A percentile compares a stretch with the other conserved stretches of the same genome.
Evolutionary conservation across 2,797 vertebrate genomes (phyloP).

Genomic region (Trichosurus vulpecula): DNA sequence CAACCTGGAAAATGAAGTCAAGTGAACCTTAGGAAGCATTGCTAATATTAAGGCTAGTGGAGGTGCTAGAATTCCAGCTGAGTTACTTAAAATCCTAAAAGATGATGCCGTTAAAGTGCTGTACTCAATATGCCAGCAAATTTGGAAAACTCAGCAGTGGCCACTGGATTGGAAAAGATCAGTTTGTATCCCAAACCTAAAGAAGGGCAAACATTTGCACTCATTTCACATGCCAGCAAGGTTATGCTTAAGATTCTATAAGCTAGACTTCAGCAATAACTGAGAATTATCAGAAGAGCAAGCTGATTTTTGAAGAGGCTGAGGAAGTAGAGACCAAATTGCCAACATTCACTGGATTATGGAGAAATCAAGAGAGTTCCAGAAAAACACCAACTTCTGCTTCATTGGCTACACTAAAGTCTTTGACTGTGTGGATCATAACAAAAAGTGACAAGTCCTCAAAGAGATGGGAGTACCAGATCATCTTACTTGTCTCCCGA

Average conservation of each 20-base stretch:
- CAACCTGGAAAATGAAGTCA: background rate
- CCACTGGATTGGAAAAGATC: background rate
- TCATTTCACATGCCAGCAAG: too few species aligned
- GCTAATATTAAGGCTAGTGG: background rate
- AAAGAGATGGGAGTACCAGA: too few species aligned
- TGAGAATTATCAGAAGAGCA: background rate
- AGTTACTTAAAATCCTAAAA: background rate
- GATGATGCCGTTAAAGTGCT: background rate
- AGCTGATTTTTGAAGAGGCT: background rate
- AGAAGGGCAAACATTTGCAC: background rate
- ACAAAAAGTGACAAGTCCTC: too few species aligned
- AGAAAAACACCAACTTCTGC: too few species aligned
- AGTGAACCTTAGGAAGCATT: background rate
- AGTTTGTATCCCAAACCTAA: background rate
- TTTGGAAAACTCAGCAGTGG: background rate
- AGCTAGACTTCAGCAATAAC: background rate
- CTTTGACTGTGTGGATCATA: too few species aligned
- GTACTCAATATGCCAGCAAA: background rate
- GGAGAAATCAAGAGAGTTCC: too few species aligned
- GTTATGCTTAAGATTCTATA: background rate
- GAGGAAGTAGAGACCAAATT: background rate
- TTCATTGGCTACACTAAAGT: too few species aligned
- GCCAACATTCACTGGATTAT: background rate
- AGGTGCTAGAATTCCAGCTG: background rate
- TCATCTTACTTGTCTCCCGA: too few species aligned